Conservation (phyloP, 2,113 vertebrate genomes). For the Sorex araneus region DNA sequence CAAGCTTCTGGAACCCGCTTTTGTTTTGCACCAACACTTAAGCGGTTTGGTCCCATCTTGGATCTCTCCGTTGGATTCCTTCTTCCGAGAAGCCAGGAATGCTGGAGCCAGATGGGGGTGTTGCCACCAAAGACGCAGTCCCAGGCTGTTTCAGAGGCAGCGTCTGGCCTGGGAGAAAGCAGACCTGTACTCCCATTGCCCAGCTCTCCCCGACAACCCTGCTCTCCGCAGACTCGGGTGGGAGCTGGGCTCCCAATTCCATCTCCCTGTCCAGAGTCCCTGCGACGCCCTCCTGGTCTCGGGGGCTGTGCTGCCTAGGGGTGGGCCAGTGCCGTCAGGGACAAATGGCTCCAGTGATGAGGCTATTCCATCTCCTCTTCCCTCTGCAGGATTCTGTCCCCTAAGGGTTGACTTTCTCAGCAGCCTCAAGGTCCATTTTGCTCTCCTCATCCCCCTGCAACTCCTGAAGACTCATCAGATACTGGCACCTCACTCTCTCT, state of each 20-base stretch:
- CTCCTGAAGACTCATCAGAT: not conserved
- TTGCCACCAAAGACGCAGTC: no score
- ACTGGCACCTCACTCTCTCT: no score
- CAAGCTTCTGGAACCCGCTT: no score
- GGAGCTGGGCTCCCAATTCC: not conserved
- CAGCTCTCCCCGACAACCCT: no score
- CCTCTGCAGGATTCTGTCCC: not conserved
- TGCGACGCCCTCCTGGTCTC: not conserved
- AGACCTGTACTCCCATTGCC: no score
- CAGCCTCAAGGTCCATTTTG: not conserved
- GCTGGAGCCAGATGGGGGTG: no score
- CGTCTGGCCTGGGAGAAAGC: no score
- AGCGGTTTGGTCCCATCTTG: no score
- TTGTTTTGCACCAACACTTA: no score
- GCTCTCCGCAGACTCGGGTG: not conserved
- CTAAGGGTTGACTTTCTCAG: not conserved
- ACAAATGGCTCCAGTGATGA: not conserved
- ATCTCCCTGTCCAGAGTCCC: not conserved
- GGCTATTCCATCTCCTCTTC: not conserved
- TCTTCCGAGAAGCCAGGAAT: no score
- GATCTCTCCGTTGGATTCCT: no score
- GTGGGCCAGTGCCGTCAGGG: not conserved
- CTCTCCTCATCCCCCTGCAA: rapidly evolving
- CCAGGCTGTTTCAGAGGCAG: no score
- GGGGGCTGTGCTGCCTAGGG: not conserved